Percentiles rank a stretch among this genome's conserved stretches.
phyloP scores from a whole-genome alignment of 1,140 invertebrate genomes.

The Formica exsecta region DNA sequence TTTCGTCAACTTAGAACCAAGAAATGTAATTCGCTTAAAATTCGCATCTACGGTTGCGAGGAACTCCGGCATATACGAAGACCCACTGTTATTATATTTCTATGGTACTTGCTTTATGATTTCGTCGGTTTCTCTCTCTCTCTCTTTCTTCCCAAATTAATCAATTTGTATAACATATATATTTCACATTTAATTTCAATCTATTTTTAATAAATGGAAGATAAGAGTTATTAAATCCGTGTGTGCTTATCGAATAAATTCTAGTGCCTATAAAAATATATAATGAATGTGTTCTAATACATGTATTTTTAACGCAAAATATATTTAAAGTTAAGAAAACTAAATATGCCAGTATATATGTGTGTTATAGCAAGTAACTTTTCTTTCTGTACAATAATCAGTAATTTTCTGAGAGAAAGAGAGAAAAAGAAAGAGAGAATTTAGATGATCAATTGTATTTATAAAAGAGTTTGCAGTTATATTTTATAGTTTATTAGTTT shows the following conservation, averaged over 20 bases:
- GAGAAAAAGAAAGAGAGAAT: not conserved
- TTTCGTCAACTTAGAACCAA: conserved; percentile 44
- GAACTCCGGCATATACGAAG: conserved; percentile 4
- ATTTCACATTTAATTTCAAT: not conserved
- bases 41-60: conserved; percentile 26
- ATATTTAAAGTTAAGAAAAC: not conserved
- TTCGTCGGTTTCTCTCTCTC: not conserved
- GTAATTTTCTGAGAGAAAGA: too few species aligned
- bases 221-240: not conserved
- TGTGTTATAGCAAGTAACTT: too few species aligned
- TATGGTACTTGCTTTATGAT: conserved; percentile 19
- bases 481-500: not conserved
- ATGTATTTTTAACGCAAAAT: not conserved
- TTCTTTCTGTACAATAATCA: too few species aligned
- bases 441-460: not conserved
- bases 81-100: conserved; percentile 17
- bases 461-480: not conserved
- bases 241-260: too few species aligned
- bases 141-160: not conserved
- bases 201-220: not conserved
- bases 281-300: not conserved
- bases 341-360: not conserved
- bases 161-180: not conserved
- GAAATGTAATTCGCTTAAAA: conserved; percentile 47
- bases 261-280: not conserved